Percentiles rank a stretch among this genome's conserved stretches.
These are phyloP conservation scores for Coilia nasus DNA, from an alignment of 2,797 vertebrate species.

Conservation along the genomic window DNA sequence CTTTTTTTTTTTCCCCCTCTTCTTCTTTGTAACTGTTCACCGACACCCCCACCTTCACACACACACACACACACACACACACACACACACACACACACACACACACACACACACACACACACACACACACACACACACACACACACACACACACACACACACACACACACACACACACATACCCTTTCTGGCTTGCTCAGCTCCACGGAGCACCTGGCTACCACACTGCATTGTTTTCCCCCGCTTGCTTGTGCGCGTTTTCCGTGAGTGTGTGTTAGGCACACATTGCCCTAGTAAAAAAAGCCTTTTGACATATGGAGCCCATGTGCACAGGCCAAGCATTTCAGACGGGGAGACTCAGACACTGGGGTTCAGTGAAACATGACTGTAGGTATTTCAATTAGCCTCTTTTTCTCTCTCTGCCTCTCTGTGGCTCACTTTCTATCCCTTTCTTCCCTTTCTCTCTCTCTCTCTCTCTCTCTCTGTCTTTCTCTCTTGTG, in stretches of 20 bases:
- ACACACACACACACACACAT: too few relatives aligned
- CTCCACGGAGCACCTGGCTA: constrained; percentile 50
- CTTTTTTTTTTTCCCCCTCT: not conserved
- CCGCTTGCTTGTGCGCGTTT: constrained; percentile 31
- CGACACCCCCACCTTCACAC: not conserved
- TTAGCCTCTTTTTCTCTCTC: constrained; percentile 65
- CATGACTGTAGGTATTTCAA: constrained; percentile 82
- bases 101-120: too few relatives aligned
- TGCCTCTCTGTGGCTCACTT: not conserved
- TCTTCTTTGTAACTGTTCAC: constrained; percentile 3
- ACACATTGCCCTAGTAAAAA: constrained; percentile 73
- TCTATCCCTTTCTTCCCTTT: not conserved
- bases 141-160: too few relatives aligned
- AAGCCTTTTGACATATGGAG: constrained; percentile 79
- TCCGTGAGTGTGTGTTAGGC: constrained; percentile 39
- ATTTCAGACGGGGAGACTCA: constrained; percentile 41
- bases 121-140: too few relatives aligned
- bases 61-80: too few relatives aligned
- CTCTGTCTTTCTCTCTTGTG: not conserved
- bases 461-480: not conserved
- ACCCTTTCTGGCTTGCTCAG: not conserved
- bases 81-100: too few relatives aligned
- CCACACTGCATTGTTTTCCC: constrained; percentile 31
- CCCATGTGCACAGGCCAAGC: constrained; percentile 74
- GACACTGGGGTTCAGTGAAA: constrained; percentile 63